phyloP scores from a whole-genome alignment of 2,888 invertebrate genomes.

The Agriopis leucophaearia region DNA sequence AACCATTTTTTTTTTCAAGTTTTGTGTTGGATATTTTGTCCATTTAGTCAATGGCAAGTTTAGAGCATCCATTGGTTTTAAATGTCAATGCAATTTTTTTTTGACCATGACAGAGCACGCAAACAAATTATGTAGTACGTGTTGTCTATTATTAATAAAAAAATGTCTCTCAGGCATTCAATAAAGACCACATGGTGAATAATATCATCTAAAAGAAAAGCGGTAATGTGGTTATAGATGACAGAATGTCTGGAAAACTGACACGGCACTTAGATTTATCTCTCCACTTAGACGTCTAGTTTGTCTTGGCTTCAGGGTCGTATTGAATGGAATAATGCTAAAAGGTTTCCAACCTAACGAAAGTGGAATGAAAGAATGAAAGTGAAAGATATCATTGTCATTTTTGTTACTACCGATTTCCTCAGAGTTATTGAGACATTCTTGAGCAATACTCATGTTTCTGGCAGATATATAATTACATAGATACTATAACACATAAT shows the following conservation, averaged over 20 bases:
- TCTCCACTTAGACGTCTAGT: conserved; percentile 32
- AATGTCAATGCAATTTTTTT: neutral
- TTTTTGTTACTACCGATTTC: conserved; percentile 9
- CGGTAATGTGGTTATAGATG: conserved; percentile 21
- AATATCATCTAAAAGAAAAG: conserved; percentile 15
- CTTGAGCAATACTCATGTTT: neutral
- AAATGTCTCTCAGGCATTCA: neutral
- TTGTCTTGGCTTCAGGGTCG: conserved; percentile 29
- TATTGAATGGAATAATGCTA: conserved; percentile 21
- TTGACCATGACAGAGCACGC: neutral
- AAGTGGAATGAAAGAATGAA: conserved; percentile 18
- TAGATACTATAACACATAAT: neutral
- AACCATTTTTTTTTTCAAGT: no score
- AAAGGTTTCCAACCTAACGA: conserved; percentile 26
- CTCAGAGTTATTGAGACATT: neutral
- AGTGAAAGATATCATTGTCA: conserved; percentile 21
- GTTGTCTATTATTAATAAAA: neutral
- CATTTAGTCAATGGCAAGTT: no score
- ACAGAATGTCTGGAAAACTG: conserved; percentile 23
- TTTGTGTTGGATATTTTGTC: no score
- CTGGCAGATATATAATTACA: neutral
- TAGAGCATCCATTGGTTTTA: neutral
- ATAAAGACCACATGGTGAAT: conserved; percentile 12
- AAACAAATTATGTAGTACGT: neutral
- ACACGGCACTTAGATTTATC: conserved; percentile 36